A percentile compares a stretch with the other conserved stretches of the same genome.
Conservation (phyloP, 1,140 invertebrate genomes). For the Chironomus striatipennis region DNA sequence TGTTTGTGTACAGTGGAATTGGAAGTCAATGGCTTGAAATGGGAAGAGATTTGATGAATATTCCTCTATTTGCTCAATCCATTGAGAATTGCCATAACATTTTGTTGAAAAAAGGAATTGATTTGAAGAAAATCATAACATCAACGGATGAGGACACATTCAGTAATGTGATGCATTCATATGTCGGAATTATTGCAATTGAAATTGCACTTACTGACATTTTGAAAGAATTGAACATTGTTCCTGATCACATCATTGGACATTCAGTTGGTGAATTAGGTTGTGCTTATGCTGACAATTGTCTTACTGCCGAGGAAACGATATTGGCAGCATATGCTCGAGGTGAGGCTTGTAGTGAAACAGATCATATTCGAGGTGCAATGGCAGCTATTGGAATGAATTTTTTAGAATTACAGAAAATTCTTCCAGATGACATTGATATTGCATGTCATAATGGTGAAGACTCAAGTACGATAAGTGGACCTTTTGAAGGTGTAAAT, state of each 20-base stretch:
- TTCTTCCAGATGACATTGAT: constrained; percentile 59
- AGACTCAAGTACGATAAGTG: constrained; percentile 79
- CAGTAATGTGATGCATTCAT: constrained; percentile 77
- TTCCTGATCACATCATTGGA: constrained; percentile 74
- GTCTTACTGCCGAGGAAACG: constrained; percentile 73
- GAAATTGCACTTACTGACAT: constrained; percentile 77
- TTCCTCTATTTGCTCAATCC: constrained; percentile 62
- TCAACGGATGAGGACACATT: constrained; percentile 62
- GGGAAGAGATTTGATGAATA: constrained; percentile 53
- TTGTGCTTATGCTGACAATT: constrained; percentile 83
- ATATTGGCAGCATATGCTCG: constrained; percentile 75
- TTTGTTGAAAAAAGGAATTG: constrained; percentile 62
- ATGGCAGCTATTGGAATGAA: constrained; percentile 76
- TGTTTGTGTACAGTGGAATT: constrained; percentile 88
- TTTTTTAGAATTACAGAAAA: constrained; percentile 47
- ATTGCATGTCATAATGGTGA: constrained; percentile 79
- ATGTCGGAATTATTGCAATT: constrained; percentile 85
- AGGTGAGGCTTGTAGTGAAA: constrained; percentile 73
- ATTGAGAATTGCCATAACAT: constrained; percentile 63
- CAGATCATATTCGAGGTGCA: constrained; percentile 61
- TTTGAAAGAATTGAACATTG: constrained; percentile 59
- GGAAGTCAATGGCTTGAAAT: constrained; percentile 82
- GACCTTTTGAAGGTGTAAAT: constrained; percentile 60
- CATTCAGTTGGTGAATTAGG: constrained; percentile 86
- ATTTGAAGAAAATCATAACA: constrained; percentile 71